Evolutionary conservation across 2,797 vertebrate species (phyloP).

Genomic region (Peromyscus nudipes): DNA sequence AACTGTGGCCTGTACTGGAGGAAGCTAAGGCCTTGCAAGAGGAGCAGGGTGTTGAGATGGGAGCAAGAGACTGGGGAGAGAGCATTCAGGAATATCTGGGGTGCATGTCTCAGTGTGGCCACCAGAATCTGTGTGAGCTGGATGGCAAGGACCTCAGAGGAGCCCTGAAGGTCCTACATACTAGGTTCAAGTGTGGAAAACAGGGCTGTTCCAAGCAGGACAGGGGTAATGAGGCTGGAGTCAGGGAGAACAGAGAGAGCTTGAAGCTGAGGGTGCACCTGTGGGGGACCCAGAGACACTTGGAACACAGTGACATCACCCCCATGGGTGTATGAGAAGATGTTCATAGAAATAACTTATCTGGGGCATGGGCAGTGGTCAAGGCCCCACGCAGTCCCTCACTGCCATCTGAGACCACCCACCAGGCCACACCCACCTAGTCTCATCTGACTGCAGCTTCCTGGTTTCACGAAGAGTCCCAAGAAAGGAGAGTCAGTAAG

Average conservation of each 20-base stretch:
- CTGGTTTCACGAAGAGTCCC: too few species aligned
- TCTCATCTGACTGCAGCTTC: neutral
- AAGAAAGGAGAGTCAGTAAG: neutral
- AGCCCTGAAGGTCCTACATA: neutral
- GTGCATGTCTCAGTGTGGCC: accelerated
- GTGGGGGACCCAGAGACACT: neutral
- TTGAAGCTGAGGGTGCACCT: neutral
- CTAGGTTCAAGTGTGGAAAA: neutral
- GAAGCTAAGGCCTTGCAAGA: neutral
- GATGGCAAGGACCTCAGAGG: neutral
- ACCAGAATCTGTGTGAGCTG: neutral
- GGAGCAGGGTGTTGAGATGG: neutral
- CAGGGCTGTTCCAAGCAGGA: neutral
- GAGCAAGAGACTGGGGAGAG: neutral
- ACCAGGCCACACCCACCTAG: neutral
- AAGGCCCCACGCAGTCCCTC: neutral
- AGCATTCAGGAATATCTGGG: neutral
- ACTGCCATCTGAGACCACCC: neutral
- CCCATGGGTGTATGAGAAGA: neutral
- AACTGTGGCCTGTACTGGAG: neutral
- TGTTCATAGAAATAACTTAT: neutral
- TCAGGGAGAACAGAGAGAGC: neutral
- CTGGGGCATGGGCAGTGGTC: neutral
- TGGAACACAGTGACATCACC: neutral
- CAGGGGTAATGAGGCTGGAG: neutral